Base-by-base conservation (phyloP, 2,888 invertebrate genomes). In the Neoitamus cyanurus region DNA sequence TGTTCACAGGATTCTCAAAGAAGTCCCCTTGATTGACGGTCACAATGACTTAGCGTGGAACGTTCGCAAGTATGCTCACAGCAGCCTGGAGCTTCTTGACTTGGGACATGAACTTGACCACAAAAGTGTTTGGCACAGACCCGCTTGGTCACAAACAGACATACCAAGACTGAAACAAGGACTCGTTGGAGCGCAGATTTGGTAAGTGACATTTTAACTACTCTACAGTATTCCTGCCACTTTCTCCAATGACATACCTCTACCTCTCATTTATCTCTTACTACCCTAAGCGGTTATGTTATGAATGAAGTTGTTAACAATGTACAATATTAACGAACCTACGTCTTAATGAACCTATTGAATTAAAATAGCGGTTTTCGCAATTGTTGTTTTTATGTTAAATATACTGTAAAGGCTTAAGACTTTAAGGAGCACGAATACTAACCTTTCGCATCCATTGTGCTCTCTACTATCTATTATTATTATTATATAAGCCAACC, bases 81-180 rank as follows among this genome's bases (percentile, higher is more conserved):
- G 97, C 90, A 95, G 95, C 91, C 93, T 96, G 75, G 91, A 91
- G 85, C 86, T 90, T 85, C 89, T 91, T 11, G 90, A 91, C 86
- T 89, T 91, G 37, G 90, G 89, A 77, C 69, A 85, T 25, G 89
- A 90, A 84, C 87, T 90, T 73, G 90, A 90, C 86, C 90, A 90
- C 85, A 89, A 89, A 87, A 95, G 96, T 89, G 96, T 97, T 87
- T 97, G 97, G 97, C 94, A 96, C 87, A 93, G 94, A 88, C 96
- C 95, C 90, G 94, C 94, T 91, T 97, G 97, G 97, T 97, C 97
- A 88, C 98, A 98, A 90, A 98, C 98, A 31, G 98, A 98, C 91
- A 95, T 98, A 88, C 95, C 96, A 85, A 93, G 97, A 89, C 93
- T 97, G 88, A 93, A 94, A 88, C 93, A 94, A 88, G 97, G 97